Evolutionary conservation across 1,140 invertebrate genomes (phyloP).

Genomic region (Cyrtorhinus lividipennis): DNA sequence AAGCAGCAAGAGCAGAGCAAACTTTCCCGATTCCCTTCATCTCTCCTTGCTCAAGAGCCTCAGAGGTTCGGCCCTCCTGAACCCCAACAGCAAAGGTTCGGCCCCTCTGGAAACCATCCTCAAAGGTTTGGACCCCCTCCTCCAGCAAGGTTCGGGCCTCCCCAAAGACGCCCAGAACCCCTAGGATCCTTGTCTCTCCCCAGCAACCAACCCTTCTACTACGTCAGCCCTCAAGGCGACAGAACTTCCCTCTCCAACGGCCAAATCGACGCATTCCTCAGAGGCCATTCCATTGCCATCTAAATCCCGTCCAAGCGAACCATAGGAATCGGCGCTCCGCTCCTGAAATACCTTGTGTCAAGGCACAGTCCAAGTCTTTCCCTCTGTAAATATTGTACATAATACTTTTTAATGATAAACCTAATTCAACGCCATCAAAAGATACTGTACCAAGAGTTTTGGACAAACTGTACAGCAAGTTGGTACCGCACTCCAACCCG

Average conservation of each 20-base stretch:
- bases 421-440: too few species aligned
- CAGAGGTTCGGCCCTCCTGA: constrained; percentile 19
- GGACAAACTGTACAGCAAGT: not conserved
- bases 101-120: constrained; percentile 14
- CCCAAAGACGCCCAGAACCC: constrained; percentile 8
- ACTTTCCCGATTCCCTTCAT: constrained; percentile 17
- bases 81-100: constrained; percentile 1
- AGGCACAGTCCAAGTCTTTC: not conserved
- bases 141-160: too few species aligned
- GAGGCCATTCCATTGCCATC: constrained; percentile 50
- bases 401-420: not conserved
- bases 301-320: constrained; percentile 27
- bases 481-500: not conserved
- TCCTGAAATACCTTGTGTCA: not conserved
- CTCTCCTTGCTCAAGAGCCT: constrained; percentile 24
- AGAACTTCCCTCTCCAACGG: constrained; percentile 30
- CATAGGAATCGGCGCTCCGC: not conserved
- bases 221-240: constrained; percentile 33
- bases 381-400: not conserved
- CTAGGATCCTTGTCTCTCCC: constrained; percentile 12
- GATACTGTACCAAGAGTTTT: not conserved
- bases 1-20: constrained; percentile 20
- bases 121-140: constrained; percentile 20
- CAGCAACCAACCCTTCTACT: constrained; percentile 41
- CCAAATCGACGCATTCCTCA: constrained; percentile 65